Percentiles rank a stretch among this genome's conserved stretches.
Conservation (phyloP, 1,140 invertebrate genomes). For the Trichogramma pretiosum region DNA sequence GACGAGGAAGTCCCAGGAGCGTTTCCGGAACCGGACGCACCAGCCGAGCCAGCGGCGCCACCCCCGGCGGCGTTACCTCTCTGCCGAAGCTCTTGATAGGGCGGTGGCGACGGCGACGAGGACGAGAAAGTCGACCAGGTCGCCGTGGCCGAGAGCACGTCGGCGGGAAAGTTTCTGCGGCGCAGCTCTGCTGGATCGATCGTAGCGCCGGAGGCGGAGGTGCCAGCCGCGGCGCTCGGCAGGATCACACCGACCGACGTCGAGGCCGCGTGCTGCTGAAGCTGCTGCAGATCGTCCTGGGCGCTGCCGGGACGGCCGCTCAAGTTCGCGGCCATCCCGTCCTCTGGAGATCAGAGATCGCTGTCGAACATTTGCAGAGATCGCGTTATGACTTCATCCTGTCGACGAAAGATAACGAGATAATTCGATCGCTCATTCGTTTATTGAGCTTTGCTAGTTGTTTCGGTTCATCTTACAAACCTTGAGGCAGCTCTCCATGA, state of each 20-base stretch:
- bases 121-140: constrained; percentile 29
- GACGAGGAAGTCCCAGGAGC: constrained; percentile 5
- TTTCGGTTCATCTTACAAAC: too few relatives aligned
- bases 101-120: constrained; percentile 26
- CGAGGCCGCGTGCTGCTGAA: constrained; percentile 5
- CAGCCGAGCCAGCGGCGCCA: background rate
- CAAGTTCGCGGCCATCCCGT: constrained; percentile 26
- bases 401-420: too few relatives aligned
- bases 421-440: too few relatives aligned
- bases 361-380: constrained; percentile 76
- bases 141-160: constrained; percentile 12
- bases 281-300: constrained; percentile 15
- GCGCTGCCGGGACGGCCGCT: constrained; percentile 23
- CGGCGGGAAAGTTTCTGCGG: background rate
- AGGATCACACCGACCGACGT: background rate
- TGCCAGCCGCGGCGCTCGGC: background rate
- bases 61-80: background rate
- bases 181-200: background rate
- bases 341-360: constrained; percentile 57
- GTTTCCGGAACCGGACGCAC: background rate
- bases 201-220: background rate
- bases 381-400: constrained; percentile 72
- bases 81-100: constrained; percentile 20
- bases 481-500: constrained; percentile 90
- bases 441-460: too few relatives aligned